Evolutionary conservation across 2,797 vertebrate species (phyloP).

Genomic region (Ciconia nigra): DNA sequence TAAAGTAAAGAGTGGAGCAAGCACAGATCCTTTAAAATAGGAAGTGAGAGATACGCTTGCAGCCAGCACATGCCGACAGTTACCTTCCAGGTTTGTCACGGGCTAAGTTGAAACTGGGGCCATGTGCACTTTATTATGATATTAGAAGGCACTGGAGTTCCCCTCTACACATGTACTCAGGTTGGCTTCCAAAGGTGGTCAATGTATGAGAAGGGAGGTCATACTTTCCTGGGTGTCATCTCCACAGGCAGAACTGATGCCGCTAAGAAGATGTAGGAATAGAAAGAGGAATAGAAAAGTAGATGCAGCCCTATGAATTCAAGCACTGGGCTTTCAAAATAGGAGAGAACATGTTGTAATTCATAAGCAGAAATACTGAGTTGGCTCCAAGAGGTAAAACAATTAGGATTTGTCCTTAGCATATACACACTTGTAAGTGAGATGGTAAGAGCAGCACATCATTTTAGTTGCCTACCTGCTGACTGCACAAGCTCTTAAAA

Average conservation of each 20-base stretch:
- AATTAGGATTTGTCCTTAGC: neutral
- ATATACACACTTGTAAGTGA: neutral
- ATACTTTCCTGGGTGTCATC: neutral
- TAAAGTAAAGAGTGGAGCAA: neutral
- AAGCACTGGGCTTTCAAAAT: neutral
- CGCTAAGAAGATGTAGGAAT: neutral
- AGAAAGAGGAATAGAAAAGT: neutral
- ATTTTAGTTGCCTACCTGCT: neutral
- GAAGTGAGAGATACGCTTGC: neutral
- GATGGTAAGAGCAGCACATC: neutral
- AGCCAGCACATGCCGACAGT: neutral
- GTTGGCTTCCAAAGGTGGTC: neutral
- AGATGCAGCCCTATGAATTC: neutral
- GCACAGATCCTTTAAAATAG: neutral
- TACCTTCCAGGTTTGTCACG: neutral
- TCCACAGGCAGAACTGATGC: neutral
- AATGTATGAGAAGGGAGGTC: neutral
- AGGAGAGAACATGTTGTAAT: neutral
- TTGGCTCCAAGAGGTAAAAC: neutral
- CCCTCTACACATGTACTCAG: neutral
- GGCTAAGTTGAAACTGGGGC: neutral
- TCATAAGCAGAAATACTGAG: neutral
- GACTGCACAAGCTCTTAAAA: neutral
- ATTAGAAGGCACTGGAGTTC: neutral
- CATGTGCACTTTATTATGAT: neutral